Evolutionary conservation across 2,888 invertebrate genomes (phyloP), one percentile per base, ranked within the genome.

Genomic region (Abrostola triplasia): DNA sequence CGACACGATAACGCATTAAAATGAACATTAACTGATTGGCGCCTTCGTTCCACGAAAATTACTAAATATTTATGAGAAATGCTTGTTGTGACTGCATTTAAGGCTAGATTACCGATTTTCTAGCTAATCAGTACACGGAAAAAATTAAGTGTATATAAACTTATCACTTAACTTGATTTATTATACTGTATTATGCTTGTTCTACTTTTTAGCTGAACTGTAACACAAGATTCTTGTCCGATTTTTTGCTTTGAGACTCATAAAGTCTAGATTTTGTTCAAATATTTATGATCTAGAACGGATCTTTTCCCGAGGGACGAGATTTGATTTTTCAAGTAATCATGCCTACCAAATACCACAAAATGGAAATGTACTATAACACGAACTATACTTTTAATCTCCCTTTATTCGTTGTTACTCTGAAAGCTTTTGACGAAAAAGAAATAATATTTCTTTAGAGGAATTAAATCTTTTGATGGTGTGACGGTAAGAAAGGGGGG

Each of bases 381-480:
- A 44, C 5, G 12, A 47, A 36, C 49, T 49, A 24, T 62, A 13
- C 38, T 52, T 38, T 0, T 57, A 57, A 65, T 66, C 47, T 38
- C 12, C 5, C 5, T 38, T 6, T 13, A 13, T 61, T 36, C 11
- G 40, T 62, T 60, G 52, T 66, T 38, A 48, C 12, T 53, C 24
- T 24, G 13, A 47, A 6, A 40, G 7, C 36, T 36, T 57, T 48
- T 7, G 44, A 49, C 41, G 55, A 60, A 61, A 44, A 62, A 44
- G 0, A 60, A 65, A 54, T 57, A 59, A 66, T 67, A 64, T 76
- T 69, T 58, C 54, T 64, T 58, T 47, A 67, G 13, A 64, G 61
- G 54, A 64, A 69, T 76, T 63, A 67, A 72, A 76, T 69, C 59
- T 56, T 62, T 66, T 64, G 64, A 62, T 52, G 56, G 44, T 36